A percentile compares a stretch with the other conserved stretches of the same genome.
phyloP scores from a whole-genome alignment of 2,113 vertebrate species.

The Mormyrus lacerda region DNA sequence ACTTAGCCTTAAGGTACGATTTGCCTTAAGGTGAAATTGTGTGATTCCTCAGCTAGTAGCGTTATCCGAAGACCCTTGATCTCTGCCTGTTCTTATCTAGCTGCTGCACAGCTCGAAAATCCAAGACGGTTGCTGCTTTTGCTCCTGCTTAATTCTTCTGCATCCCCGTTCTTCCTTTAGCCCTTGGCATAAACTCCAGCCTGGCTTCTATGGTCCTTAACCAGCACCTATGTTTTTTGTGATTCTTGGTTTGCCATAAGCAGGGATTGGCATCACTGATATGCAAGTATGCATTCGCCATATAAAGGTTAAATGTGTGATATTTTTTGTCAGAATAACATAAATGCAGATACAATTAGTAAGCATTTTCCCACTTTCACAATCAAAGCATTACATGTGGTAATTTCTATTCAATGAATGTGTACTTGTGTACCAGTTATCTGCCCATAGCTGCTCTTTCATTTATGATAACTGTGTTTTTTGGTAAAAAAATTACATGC shows the following conservation, averaged over 20 bases:
- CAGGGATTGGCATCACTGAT: neutral
- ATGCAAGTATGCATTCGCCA: neutral
- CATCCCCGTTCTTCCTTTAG: constrained; percentile 25
- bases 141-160: constrained; percentile 27
- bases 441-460: neutral
- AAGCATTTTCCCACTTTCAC: neutral
- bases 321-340: neutral
- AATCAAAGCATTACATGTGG: no score
- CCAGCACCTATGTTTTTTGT: constrained; percentile 2
- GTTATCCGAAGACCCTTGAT: neutral
- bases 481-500: neutral
- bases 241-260: constrained; percentile 9
- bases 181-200: constrained; percentile 19
- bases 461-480: neutral
- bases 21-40: neutral
- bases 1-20: neutral
- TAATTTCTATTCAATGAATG: neutral
- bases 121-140: constrained; percentile 37
- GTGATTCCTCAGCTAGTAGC: neutral
- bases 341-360: neutral
- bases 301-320: neutral
- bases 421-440: neutral
- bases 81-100: constrained; percentile 10
- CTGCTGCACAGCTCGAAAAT: constrained; percentile 5
- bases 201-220: neutral